phyloP scores from a whole-genome alignment of 37 sponge, comb jelly and placozoan genomes.

The Eunapius fragilis region DNA sequence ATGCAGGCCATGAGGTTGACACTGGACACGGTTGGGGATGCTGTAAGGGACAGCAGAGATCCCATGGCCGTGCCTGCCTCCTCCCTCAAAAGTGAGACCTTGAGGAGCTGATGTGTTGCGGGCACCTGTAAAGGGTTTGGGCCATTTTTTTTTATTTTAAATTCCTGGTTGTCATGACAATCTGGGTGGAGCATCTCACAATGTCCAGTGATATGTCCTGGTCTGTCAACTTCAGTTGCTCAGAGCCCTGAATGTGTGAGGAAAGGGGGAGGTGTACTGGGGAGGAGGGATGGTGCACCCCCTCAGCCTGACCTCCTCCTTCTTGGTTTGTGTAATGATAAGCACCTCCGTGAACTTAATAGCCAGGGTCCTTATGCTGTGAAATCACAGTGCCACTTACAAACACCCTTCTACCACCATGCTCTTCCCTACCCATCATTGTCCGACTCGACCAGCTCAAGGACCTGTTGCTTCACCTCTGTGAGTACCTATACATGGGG shows the following conservation, averaged over 20 bases:
- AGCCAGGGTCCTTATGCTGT: conserved; percentile 59
- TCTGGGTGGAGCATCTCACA: conserved; percentile 11
- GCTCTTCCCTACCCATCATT: conserved; percentile 69
- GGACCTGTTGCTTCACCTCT: conserved; percentile 48
- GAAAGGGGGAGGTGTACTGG: not conserved
- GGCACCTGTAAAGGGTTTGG: conserved; percentile 46
- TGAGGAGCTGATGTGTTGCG: conserved; percentile 48
- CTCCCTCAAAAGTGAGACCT: conserved; percentile 51
- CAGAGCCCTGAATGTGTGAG: conserved; percentile 36
- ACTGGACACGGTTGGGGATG: conserved; percentile 75
- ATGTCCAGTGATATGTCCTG: conserved; percentile 58
- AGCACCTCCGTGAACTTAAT: conserved; percentile 81
- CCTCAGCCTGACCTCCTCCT: conserved; percentile 45
- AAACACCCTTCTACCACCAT: not conserved
- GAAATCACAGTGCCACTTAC: too few species aligned
- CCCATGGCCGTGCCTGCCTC: conserved; percentile 73
- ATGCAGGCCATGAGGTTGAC: conserved; percentile 88
- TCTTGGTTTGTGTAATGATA: conserved; percentile 72
- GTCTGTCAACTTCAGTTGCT: conserved; percentile 29
- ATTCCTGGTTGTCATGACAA: not conserved
- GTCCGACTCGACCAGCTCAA: conserved; percentile 41
- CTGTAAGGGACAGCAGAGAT: conserved; percentile 46
- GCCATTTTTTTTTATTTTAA: not conserved
- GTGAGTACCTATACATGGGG: conserved; percentile 28
- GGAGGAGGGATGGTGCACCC: not conserved